These are phyloP conservation scores for Aldabrachelys gigantea DNA, from an alignment of 2,113 vertebrate genomes.

Conservation along the genomic window DNA sequence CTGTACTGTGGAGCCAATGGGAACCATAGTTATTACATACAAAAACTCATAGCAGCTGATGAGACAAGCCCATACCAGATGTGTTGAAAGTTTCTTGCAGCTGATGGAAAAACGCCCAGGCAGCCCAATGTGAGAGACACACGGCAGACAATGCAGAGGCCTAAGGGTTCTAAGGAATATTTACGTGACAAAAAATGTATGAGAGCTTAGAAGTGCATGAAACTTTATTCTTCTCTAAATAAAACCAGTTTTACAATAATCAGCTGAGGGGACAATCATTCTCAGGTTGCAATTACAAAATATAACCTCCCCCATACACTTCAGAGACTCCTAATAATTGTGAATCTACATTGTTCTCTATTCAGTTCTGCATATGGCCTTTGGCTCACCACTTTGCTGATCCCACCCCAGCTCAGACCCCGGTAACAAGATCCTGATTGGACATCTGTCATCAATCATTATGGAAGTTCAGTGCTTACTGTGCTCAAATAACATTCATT, in stretches of 20 bases:
- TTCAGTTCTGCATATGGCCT: slow-evolving; percentile 59
- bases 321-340: slow-evolving; percentile 57
- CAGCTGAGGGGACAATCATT: slow-evolving; percentile 68
- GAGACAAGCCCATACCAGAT: slow-evolving; percentile 54
- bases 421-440: slow-evolving; percentile 68
- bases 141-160: slow-evolving; percentile 43
- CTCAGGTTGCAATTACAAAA: slow-evolving; percentile 34
- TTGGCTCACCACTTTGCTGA: slow-evolving; percentile 57
- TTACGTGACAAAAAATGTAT: slow-evolving; percentile 47
- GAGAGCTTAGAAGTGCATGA: slow-evolving; percentile 59
- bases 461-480: slow-evolving; percentile 45
- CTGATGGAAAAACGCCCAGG: slow-evolving; percentile 56
- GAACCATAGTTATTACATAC: slow-evolving; percentile 37
- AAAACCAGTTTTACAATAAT: slow-evolving; percentile 72
- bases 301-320: slow-evolving; percentile 24
- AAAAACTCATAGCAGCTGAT: slow-evolving; percentile 53
- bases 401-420: slow-evolving; percentile 47
- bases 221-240: slow-evolving; percentile 65
- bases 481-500: slow-evolving; percentile 57
- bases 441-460: slow-evolving; percentile 74
- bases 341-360: slow-evolving; percentile 65
- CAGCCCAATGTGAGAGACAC: slow-evolving; percentile 28
- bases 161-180: slow-evolving; percentile 52
- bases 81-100: slow-evolving; percentile 59
- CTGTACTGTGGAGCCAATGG: background rate